Evolutionary conservation across 2,888 invertebrate genomes (phyloP).

Genomic region (Aphelenchoides bicaudatus): DNA sequence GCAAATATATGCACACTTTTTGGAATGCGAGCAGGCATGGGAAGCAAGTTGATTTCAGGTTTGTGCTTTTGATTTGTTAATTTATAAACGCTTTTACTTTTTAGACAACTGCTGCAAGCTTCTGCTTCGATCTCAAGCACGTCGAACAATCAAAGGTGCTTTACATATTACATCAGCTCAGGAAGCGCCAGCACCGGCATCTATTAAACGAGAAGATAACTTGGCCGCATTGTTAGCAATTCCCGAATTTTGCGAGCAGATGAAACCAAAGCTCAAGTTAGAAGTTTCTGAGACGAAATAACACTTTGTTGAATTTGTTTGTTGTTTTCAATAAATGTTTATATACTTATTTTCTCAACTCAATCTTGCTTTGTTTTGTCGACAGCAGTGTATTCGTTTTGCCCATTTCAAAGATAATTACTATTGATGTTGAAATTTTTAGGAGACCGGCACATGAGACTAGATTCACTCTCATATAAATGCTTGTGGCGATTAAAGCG

Average conservation of each 20-base stretch:
- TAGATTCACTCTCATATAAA: slow-evolving; percentile 7
- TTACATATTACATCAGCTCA: slow-evolving; percentile 35
- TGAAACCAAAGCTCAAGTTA: slow-evolving; percentile 23
- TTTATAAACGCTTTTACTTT: slow-evolving; percentile 12
- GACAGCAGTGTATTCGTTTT: slow-evolving; percentile 5
- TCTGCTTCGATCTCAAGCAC: slow-evolving; percentile 49
- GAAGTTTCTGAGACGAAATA: neutral
- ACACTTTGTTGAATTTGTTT: too few species aligned
- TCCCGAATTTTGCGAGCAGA: slow-evolving; percentile 32
- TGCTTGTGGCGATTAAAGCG: neutral
- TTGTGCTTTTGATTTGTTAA: slow-evolving; percentile 13
- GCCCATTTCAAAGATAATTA: too few species aligned
- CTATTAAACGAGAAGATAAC: neutral
- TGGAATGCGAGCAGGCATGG: slow-evolving; percentile 37
- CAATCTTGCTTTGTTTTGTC: neutral
- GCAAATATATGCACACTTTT: slow-evolving; percentile 56
- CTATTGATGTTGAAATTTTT: too few species aligned
- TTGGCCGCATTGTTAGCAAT: slow-evolving; percentile 20
- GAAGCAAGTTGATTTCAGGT: slow-evolving; percentile 47
- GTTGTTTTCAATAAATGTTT: too few species aligned
- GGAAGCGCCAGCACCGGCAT: slow-evolving; percentile 23
- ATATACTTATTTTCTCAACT: too few species aligned
- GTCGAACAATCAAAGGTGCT: slow-evolving; percentile 50
- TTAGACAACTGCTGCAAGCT: slow-evolving; percentile 44
- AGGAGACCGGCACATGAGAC: too few species aligned